Evolutionary conservation across 2,113 vertebrate genomes (phyloP).

Genomic region (Cervus canadensis): DNA sequence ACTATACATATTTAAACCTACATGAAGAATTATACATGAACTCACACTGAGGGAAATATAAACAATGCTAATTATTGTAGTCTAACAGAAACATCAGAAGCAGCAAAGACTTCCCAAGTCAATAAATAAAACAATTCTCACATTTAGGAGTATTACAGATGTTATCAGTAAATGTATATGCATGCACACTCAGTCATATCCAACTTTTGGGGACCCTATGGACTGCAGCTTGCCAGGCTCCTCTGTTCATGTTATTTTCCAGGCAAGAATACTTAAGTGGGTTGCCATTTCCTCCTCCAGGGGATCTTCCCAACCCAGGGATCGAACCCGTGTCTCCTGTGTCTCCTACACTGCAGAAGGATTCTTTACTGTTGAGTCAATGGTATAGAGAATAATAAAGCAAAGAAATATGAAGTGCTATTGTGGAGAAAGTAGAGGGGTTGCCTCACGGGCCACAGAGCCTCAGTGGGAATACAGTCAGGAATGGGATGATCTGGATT

Average conservation of each 20-base stretch:
- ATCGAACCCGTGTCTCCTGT: background rate
- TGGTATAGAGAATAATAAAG: background rate
- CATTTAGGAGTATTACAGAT: background rate
- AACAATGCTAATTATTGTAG: background rate
- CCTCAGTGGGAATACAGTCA: background rate
- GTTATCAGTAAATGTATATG: background rate
- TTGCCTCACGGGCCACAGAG: background rate
- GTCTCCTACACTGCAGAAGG: background rate
- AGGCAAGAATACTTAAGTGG: background rate
- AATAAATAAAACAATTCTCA: background rate
- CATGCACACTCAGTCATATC: background rate
- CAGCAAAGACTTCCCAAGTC: background rate
- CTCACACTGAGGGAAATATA: background rate
- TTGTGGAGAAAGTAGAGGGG: background rate
- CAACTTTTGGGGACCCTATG: background rate
- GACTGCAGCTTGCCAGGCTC: background rate
- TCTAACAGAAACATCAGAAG: background rate
- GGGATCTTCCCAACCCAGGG: background rate
- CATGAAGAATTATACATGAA: background rate
- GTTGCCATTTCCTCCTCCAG: background rate
- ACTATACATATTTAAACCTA: background rate
- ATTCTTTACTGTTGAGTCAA: background rate
- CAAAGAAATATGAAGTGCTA: background rate
- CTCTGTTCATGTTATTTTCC: background rate
- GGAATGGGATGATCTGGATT: background rate